Percentiles rank a stretch among this genome's conserved stretches.
phyloP scores from a whole-genome alignment of 2,113 vertebrate species.

The Hyaena hyaena region DNA sequence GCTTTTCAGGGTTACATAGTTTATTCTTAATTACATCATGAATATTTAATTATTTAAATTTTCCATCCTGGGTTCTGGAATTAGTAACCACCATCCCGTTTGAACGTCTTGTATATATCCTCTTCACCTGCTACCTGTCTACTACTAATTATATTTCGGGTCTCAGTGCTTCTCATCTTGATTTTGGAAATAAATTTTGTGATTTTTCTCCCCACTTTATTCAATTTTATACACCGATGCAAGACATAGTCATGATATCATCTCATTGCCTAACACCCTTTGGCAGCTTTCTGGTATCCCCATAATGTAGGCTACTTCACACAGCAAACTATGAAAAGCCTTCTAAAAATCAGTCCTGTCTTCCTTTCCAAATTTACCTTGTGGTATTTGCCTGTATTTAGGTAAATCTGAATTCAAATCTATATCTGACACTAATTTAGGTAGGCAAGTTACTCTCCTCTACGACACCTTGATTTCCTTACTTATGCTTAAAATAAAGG shows the following conservation, averaged over 20 bases:
- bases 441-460: neutral
- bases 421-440: neutral
- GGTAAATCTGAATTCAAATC: neutral
- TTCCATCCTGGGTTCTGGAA: conserved; percentile 2
- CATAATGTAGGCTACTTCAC: neutral
- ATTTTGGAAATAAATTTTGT: neutral
- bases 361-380: neutral
- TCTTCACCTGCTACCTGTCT: neutral
- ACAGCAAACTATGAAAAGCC: neutral
- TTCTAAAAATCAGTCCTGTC: neutral
- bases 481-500: neutral
- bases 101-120: neutral
- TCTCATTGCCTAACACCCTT: neutral
- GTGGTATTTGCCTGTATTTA: neutral
- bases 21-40: conserved; percentile 69
- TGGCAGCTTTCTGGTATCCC: neutral
- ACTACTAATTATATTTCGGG: neutral
- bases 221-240: neutral
- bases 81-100: neutral
- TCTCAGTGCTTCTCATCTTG: neutral
- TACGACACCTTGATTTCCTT: neutral
- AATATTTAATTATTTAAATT: conserved; percentile 65
- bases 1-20: conserved; percentile 58
- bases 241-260: neutral
- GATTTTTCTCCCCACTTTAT: conserved; percentile 18